Evolutionary conservation across 1,140 invertebrate species (phyloP).

Genomic region (Nasonia vitripennis): DNA sequence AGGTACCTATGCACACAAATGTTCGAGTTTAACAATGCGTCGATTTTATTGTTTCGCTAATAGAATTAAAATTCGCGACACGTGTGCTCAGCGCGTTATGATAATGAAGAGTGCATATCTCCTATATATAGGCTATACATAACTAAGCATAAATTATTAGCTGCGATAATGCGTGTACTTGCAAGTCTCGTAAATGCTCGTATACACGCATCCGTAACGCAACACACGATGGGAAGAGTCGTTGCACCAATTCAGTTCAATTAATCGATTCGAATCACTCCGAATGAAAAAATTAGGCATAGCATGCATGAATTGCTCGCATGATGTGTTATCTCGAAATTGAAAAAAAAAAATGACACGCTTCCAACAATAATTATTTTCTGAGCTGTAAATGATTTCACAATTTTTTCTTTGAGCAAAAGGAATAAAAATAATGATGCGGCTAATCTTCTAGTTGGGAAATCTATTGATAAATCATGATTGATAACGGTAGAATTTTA

Average conservation of each 20-base stretch:
- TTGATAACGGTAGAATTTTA: too few species aligned
- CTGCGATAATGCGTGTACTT: background rate
- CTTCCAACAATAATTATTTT: too few species aligned
- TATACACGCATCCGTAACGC: background rate
- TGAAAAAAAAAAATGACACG: background rate
- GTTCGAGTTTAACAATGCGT: too few species aligned
- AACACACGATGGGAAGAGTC: background rate
- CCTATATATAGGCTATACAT: too few species aligned
- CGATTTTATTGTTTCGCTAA: too few species aligned
- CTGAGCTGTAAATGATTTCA: too few species aligned
- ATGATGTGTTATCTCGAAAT: background rate
- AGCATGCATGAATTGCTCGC: background rate
- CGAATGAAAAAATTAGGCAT: background rate
- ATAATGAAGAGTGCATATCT: background rate
- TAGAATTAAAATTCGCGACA: too few species aligned
- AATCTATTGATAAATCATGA: too few species aligned
- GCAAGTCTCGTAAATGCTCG: background rate
- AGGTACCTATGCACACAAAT: too few species aligned
- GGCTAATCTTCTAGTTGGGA: too few species aligned
- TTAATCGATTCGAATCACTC: constrained; percentile 16
- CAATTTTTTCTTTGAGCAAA: too few species aligned
- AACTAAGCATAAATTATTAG: background rate
- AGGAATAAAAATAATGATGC: too few species aligned
- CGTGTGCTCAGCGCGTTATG: background rate
- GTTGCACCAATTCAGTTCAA: background rate